Evolutionary conservation across 2,888 invertebrate genomes (phyloP).

Genomic region (Rotaria magnacalcarata): DNA sequence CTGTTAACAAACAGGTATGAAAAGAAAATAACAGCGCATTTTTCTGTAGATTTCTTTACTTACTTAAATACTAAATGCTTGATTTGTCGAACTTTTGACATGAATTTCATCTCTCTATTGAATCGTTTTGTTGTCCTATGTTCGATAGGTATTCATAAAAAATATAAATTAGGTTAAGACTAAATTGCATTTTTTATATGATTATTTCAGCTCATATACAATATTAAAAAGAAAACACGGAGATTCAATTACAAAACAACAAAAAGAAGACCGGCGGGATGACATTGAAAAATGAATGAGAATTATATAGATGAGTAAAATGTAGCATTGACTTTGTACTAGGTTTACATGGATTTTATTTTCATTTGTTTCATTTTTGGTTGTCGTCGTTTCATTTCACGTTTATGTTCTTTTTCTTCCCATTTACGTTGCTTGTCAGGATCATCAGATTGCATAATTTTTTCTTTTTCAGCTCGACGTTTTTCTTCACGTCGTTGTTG

Average conservation of each 20-base stretch:
- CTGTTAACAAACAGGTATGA: too few relatives aligned
- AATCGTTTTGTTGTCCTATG: too few relatives aligned
- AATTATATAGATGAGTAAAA: background rate
- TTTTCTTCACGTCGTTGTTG: constrained; percentile 86
- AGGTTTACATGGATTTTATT: constrained; percentile 40
- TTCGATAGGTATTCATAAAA: background rate
- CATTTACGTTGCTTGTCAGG: constrained; percentile 93
- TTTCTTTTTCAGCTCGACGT: constrained; percentile 84
- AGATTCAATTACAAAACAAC: background rate
- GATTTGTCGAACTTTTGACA: too few relatives aligned
- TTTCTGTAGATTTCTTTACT: too few relatives aligned
- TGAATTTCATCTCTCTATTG: too few relatives aligned
- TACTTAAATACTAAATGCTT: too few relatives aligned
- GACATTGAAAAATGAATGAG: background rate
- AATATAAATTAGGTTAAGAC: background rate
- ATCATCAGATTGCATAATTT: constrained; percentile 78
- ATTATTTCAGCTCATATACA: background rate
- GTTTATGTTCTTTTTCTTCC: constrained; percentile 64
- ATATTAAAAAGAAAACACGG: background rate
- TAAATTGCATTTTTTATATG: background rate
- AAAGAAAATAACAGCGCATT: too few relatives aligned
- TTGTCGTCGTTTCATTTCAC: constrained; percentile 41
- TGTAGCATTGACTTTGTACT: background rate
- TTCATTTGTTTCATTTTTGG: constrained; percentile 47
- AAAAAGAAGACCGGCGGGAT: background rate